These are phyloP conservation scores for Mayetiola destructor DNA, from an alignment of 2,888 invertebrate genomes.

Conservation along the genomic window DNA sequence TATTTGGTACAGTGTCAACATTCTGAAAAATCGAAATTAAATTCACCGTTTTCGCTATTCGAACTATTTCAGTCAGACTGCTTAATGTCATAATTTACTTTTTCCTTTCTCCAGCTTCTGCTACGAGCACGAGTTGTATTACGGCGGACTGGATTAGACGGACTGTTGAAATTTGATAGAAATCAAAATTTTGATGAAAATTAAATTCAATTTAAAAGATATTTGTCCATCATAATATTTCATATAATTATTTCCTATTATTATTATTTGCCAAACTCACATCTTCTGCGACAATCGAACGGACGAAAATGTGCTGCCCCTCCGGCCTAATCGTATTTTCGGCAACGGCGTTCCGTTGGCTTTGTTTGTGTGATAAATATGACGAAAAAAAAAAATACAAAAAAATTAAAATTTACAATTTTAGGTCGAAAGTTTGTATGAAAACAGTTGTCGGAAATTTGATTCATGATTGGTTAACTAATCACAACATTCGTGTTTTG, in stretches of 20 bases:
- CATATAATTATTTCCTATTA: background rate
- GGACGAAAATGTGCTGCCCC: constrained; percentile 41
- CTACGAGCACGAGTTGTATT: constrained; percentile 41
- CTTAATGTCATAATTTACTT: constrained; percentile 23
- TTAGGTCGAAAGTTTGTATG: background rate
- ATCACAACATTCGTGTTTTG: no score
- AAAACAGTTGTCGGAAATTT: background rate
- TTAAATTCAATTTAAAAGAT: background rate
- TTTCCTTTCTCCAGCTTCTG: constrained; percentile 33
- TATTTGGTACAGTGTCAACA: background rate
- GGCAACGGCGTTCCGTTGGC: constrained; percentile 35
- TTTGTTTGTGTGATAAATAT: constrained; percentile 18
- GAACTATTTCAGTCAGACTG: background rate
- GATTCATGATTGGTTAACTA: background rate
- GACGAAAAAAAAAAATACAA: background rate
- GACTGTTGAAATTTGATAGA: constrained; percentile 19
- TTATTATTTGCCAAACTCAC: background rate
- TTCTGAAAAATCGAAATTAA: background rate
- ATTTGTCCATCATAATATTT: background rate
- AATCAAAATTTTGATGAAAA: background rate
- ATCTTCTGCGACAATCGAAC: constrained; percentile 41
- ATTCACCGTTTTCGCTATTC: background rate
- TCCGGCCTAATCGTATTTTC: constrained; percentile 32
- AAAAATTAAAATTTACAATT: background rate
- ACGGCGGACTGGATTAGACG: constrained; percentile 39